phyloP scores from a whole-genome alignment of 2,797 vertebrate genomes.

The Simalia tracyae region DNA sequence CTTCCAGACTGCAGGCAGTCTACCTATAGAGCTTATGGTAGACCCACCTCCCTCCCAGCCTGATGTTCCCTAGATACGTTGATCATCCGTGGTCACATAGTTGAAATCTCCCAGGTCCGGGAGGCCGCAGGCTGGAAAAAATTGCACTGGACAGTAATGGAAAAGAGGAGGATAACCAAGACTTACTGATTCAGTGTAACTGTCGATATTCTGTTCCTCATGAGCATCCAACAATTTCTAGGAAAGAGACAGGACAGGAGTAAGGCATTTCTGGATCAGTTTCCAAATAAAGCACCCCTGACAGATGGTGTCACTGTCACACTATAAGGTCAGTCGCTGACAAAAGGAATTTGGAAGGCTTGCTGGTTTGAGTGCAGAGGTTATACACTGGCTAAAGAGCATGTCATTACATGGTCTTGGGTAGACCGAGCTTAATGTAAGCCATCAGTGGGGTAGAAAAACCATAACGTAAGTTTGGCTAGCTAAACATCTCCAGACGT shows the following conservation, averaged over 20 bases:
- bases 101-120: not conserved
- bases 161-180: not conserved
- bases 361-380: not conserved
- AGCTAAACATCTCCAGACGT: not conserved
- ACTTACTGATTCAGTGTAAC: constrained; percentile 88
- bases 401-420: no score
- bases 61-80: not conserved
- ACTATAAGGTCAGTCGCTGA: not conserved
- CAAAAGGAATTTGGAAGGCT: not conserved
- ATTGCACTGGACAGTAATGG: not conserved
- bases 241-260: not conserved
- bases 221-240: constrained; percentile 91
- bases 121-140: not conserved
- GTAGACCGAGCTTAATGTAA: not conserved
- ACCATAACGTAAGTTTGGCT: not conserved
- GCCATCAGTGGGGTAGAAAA: not conserved
- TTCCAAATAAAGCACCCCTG: not conserved
- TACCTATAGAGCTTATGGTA: not conserved
- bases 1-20: not conserved
- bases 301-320: not conserved
- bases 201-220: constrained; percentile 90
- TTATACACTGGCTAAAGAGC: not conserved
- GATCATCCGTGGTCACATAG: not conserved
- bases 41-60: not conserved
- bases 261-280: not conserved